Evolutionary conservation across 2,797 vertebrate genomes (phyloP), one percentile per base, ranked within the genome.

Genomic region (Gouania willdenowi): DNA sequence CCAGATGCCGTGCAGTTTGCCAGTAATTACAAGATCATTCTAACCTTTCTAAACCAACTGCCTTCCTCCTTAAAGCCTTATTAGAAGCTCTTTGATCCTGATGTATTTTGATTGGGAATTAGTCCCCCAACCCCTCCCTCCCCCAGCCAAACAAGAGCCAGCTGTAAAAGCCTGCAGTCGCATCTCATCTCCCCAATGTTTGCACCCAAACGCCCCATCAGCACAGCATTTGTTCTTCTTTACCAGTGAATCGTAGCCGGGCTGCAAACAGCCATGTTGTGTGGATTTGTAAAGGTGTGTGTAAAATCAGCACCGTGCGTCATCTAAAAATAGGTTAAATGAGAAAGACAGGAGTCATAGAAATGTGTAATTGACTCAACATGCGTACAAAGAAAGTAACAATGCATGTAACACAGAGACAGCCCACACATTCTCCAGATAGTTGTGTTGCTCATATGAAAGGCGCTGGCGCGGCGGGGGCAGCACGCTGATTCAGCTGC

Each of bases 401-500:
- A 14, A 14, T 13, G 3, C 14, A 13, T 14, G 13, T 14, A 13
- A 13, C 14, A 14, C 14, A 14, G 45, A 48, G 42, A 5, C 12
- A 32, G 53, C 34, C 41, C 32, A 30, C 55, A 24, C 63, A 75
- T 77, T 77, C 66, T 79, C 58, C 14, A 35, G 59, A 82, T 75
- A 54, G 53, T 36, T 66, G 59, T 33, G 45, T 17, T 39, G 53
- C 56, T 72, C 53, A 49, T 55, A 63, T 71, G 60, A 83, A 76
- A 78, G 63, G 60, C 62, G 21, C 56, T 71, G 25, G 58, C 61
- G 26, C 82, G 74, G 70, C 48, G 65, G 77, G n/a, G 84, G 68
- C 77, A 71, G 83, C 77, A 65, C 71, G 86, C 85, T 87, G 85
- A 84, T 84, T 82, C 87, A 88, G 87, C 87, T 88, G 87, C 74